A percentile compares a stretch with the other conserved stretches of the same genome.
Conservation (phyloP, 1,140 invertebrate genomes). For the Hormaphis cornu region DNA sequence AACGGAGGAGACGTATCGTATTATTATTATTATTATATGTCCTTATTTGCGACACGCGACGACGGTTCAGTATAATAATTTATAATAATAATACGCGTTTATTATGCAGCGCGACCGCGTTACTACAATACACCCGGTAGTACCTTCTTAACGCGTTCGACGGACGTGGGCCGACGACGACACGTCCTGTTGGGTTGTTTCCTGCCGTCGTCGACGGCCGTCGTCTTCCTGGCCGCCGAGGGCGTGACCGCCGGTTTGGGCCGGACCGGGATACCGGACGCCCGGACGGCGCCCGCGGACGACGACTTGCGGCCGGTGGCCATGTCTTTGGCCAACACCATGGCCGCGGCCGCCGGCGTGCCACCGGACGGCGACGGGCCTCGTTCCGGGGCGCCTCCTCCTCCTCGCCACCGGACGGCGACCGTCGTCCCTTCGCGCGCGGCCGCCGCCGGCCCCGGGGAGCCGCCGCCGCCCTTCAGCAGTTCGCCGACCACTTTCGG, state of each 20-base stretch:
- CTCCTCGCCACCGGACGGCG: background rate
- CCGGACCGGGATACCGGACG: background rate
- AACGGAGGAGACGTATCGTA: no score
- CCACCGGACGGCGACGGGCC: background rate
- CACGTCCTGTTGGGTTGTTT: background rate
- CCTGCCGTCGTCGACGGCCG: background rate
- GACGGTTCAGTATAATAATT: no score
- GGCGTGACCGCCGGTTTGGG: conserved; percentile 27
- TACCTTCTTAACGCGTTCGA: conserved; percentile 11
- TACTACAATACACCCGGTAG: background rate
- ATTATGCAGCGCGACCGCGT: background rate
- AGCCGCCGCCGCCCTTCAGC: background rate
- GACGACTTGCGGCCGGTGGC: conserved; percentile 5
- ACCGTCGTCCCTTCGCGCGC: background rate
- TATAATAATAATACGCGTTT: no score
- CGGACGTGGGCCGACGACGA: conserved; percentile 6
- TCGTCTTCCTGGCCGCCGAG: background rate
- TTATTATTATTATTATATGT: no score
- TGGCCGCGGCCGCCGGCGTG: background rate
- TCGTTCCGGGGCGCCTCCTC: no score
- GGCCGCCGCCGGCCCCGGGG: background rate
- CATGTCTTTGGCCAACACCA: conserved; percentile 25
- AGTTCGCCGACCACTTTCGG: conserved; percentile 25
- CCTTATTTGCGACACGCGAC: no score
- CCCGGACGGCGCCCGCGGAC: background rate